A percentile compares a stretch with the other conserved stretches of the same genome.
Evolutionary conservation across 2,888 invertebrate genomes (phyloP).

Genomic region (Enchytraeus crypticus): DNA sequence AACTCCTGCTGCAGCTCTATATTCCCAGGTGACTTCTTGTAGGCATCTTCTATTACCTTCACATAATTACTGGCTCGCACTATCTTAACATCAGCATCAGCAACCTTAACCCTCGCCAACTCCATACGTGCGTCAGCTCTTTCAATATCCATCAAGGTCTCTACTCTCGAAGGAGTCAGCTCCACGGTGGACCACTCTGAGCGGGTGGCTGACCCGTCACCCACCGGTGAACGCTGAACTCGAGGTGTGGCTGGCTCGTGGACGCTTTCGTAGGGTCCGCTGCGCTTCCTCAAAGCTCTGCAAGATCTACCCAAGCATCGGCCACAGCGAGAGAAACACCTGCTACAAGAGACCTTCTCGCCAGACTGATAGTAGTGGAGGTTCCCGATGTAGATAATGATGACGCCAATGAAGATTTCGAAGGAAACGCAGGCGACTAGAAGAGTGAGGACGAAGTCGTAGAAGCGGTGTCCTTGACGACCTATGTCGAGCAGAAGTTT

Average conservation of each 20-base stretch:
- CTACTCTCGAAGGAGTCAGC: slow-evolving; percentile 17
- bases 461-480: slow-evolving; percentile 28
- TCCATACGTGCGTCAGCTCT: slow-evolving; percentile 25
- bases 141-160: slow-evolving; percentile 25
- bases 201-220: background rate
- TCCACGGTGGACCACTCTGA: slow-evolving; percentile 11
- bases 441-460: slow-evolving; percentile 29
- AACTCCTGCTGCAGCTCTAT: slow-evolving; percentile 26
- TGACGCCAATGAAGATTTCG: slow-evolving; percentile 29
- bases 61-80: slow-evolving; percentile 24
- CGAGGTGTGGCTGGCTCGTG: slow-evolving; percentile 18
- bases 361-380: slow-evolving; percentile 24
- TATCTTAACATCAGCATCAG: slow-evolving; percentile 26
- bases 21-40: slow-evolving; percentile 25
- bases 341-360: slow-evolving; percentile 7
- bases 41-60: slow-evolving; percentile 26
- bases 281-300: slow-evolving; percentile 14
- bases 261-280: slow-evolving; percentile 24
- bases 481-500: slow-evolving; percentile 29
- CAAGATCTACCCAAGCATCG: slow-evolving; percentile 22
- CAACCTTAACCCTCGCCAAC: slow-evolving; percentile 24
- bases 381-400: slow-evolving; percentile 31
- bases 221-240: slow-evolving; percentile 10
- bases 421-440: slow-evolving; percentile 28
- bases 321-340: slow-evolving; percentile 2